Evolutionary conservation across 2,888 invertebrate genomes (phyloP).

Genomic region (Malacosoma neustria): DNA sequence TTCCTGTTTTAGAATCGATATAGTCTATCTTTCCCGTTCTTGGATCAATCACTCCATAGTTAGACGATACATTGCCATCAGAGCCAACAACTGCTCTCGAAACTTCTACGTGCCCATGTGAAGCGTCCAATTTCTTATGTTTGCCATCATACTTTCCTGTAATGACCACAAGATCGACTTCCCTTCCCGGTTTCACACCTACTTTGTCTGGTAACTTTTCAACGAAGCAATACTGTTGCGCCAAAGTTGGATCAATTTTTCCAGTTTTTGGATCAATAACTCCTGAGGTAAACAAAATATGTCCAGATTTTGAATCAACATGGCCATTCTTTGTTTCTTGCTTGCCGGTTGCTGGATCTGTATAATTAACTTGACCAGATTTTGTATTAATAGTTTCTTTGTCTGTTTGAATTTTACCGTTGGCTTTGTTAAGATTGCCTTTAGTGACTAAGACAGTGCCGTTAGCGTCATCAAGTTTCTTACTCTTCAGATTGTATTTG

Average conservation of each 20-base stretch:
- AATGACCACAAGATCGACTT: conserved; percentile 75
- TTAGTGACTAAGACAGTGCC: conserved; percentile 59
- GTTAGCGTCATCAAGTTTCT: conserved; percentile 74
- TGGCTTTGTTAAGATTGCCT: conserved; percentile 65
- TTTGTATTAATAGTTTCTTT: conserved; percentile 81
- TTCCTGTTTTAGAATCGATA: conserved; percentile 77
- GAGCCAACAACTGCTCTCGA: conserved; percentile 77
- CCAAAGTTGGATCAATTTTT: conserved; percentile 78
- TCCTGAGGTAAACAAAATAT: conserved; percentile 76
- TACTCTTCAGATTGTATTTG: conserved; percentile 72
- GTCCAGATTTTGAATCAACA: conserved; percentile 79
- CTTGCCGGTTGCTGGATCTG: conserved; percentile 77
- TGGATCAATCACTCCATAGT: conserved; percentile 80
- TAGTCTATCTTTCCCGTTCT: conserved; percentile 77
- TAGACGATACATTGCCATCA: conserved; percentile 73
- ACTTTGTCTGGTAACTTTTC: conserved; percentile 74
- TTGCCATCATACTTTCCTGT: conserved; percentile 78
- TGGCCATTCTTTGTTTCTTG: conserved; percentile 78
- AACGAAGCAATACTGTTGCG: conserved; percentile 79
- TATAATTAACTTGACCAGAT: conserved; percentile 76
- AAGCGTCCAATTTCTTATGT: conserved; percentile 60
- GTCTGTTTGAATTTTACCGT: conserved; percentile 76
- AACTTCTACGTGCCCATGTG: conserved; percentile 63
- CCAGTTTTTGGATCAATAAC: conserved; percentile 80
- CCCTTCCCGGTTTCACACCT: conserved; percentile 59